Evolutionary conservation across 1,140 invertebrate genomes (phyloP).

Genomic region (Dreissena rostriformis): DNA sequence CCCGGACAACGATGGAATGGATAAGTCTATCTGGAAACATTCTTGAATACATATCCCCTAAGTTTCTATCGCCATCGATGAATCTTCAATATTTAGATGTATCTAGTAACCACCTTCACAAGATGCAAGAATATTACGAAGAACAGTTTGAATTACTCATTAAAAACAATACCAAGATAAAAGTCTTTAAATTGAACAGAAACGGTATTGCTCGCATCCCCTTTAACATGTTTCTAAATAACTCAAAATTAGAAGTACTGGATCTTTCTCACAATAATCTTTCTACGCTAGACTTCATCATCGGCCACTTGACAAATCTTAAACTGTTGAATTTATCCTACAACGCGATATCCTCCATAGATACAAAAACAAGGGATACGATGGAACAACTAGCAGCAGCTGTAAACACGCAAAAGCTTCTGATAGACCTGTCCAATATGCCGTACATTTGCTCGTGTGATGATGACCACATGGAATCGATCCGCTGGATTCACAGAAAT

Average conservation of each 20-base stretch:
- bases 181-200: not conserved
- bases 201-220: not conserved
- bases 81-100: conserved; percentile 2
- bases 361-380: not conserved
- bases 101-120: not conserved
- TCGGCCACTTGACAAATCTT: not conserved
- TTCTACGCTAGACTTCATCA: not conserved
- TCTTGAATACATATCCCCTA: conserved; percentile 17
- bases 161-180: not conserved
- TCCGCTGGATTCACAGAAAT: too few species aligned
- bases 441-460: not conserved
- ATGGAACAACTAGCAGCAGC: not conserved
- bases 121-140: not conserved
- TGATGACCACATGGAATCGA: not conserved
- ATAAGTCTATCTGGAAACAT: too few species aligned
- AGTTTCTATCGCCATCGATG: not conserved
- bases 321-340: not conserved
- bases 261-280: conserved; percentile 16
- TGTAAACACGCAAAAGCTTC: too few species aligned
- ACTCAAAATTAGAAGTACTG: not conserved
- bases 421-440: too few species aligned
- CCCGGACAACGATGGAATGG: too few species aligned
- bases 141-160: not conserved
- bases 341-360: conserved; percentile 1
- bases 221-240: not conserved